Conservation (phyloP, 2,888 invertebrate genomes). For the Ecdyonurus torrentis region DNA sequence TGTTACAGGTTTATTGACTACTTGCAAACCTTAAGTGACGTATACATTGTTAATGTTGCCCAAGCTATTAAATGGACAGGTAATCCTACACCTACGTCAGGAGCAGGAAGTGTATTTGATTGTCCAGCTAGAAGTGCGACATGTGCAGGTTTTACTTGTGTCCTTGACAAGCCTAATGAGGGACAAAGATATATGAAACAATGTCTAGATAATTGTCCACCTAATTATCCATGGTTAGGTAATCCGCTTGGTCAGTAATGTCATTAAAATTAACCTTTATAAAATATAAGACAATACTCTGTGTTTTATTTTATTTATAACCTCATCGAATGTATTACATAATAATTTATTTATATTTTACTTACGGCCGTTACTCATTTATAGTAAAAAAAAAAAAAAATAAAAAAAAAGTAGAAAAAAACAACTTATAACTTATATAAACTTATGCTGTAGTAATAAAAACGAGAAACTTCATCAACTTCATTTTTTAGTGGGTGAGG, state of each 20-base stretch:
- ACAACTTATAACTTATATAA: too few relatives aligned
- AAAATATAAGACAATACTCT: too few relatives aligned
- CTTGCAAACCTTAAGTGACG: slow-evolving; percentile 34
- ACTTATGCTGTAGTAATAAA: too few relatives aligned
- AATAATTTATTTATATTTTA: too few relatives aligned
- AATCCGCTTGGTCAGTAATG: slow-evolving; percentile 39
- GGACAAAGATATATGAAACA: slow-evolving; percentile 30
- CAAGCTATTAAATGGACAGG: slow-evolving; percentile 39
- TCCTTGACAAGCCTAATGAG: slow-evolving; percentile 15
- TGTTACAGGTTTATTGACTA: slow-evolving; percentile 32
- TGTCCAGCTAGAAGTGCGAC: slow-evolving; percentile 13
- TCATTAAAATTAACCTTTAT: too few relatives aligned
- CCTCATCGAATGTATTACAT: too few relatives aligned
- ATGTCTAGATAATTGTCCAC: slow-evolving; percentile 32
- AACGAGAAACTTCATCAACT: too few relatives aligned
- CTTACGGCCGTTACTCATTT: too few relatives aligned
- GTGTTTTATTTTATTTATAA: too few relatives aligned
- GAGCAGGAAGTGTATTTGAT: slow-evolving; percentile 22
- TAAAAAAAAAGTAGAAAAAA: too few relatives aligned
- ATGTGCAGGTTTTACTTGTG: slow-evolving; percentile 17
- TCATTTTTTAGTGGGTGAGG: too few relatives aligned
- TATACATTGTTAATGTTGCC: slow-evolving; percentile 35
- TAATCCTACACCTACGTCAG: slow-evolving; percentile 30
- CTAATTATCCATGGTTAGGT: slow-evolving; percentile 36
- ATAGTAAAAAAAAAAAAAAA: too few relatives aligned